These are phyloP conservation scores for Cynocephalus volans DNA, from an alignment of 2,113 vertebrate genomes.

Conservation along the genomic window DNA sequence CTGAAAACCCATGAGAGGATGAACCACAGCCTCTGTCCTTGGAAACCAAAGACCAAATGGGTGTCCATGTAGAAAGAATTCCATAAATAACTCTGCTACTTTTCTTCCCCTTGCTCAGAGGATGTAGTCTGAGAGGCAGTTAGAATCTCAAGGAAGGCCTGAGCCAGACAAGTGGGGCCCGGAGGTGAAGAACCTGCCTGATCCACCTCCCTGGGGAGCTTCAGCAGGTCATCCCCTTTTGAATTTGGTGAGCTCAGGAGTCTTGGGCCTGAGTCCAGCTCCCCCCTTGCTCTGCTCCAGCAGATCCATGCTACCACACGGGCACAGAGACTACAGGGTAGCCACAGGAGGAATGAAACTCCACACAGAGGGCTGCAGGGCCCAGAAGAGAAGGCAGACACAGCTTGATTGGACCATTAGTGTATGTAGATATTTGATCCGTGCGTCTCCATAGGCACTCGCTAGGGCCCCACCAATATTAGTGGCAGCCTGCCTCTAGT, in stretches of 20 bases:
- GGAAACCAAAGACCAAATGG: conserved; percentile 17
- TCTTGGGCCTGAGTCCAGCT: not conserved
- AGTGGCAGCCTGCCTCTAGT: not conserved
- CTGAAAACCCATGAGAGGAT: not conserved
- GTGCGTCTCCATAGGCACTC: not conserved
- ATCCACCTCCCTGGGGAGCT: not conserved
- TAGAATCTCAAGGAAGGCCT: not conserved
- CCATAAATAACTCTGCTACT: not conserved
- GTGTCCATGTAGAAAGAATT: not conserved
- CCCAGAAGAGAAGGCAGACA: not conserved
- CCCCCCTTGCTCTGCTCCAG: not conserved
- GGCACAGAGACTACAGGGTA: not conserved
- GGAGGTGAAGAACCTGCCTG: not conserved
- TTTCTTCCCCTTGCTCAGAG: not conserved
- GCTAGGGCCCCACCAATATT: not conserved
- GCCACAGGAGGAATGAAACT: not conserved
- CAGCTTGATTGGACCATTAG: not conserved
- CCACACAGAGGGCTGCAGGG: not conserved
- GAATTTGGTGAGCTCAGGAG: not conserved
- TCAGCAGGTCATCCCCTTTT: not conserved
- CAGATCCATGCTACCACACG: not conserved
- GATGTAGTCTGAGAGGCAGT: not conserved
- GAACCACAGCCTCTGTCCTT: conserved; percentile 18
- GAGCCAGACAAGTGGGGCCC: not conserved
- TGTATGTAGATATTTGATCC: not conserved